These are phyloP conservation scores for Gallinago media DNA, from an alignment of 2,113 vertebrate species.

Conservation along the genomic window DNA sequence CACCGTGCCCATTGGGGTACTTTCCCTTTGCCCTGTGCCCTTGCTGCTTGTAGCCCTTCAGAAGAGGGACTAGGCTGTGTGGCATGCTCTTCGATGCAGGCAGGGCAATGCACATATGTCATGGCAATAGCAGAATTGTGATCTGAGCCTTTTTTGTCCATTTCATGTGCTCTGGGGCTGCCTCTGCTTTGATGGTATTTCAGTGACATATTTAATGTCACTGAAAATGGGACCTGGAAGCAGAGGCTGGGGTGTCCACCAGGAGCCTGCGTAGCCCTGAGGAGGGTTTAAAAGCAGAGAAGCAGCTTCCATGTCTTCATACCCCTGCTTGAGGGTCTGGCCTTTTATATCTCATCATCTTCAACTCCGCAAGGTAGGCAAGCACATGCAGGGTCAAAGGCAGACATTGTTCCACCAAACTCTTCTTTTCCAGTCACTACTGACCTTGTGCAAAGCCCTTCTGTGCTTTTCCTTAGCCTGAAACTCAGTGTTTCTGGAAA, in stretches of 20 bases:
- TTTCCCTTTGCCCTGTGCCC: background rate
- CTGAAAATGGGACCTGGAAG: background rate
- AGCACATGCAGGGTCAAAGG: background rate
- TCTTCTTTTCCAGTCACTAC: background rate
- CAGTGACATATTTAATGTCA: background rate
- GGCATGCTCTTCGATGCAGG: background rate
- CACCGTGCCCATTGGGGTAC: background rate
- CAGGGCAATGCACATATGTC: background rate
- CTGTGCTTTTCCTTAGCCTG: background rate
- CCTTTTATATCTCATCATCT: background rate
- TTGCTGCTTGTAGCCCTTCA: background rate
- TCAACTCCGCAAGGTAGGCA: background rate
- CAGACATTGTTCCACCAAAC: background rate
- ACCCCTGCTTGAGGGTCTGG: background rate
- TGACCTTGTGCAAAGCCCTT: background rate
- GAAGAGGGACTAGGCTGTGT: too few relatives aligned
- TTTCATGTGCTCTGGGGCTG: accelerated
- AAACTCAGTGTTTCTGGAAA: background rate
- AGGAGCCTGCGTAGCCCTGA: background rate
- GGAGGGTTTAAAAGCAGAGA: background rate
- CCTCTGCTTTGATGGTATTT: background rate
- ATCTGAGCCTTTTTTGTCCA: background rate
- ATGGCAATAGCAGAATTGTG: background rate
- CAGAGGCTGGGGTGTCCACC: background rate
- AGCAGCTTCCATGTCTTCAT: background rate